Evolutionary conservation across 2,888 invertebrate genomes (phyloP), one percentile per base, ranked within the genome.

Genomic region (Ditylenchus weischeri): DNA sequence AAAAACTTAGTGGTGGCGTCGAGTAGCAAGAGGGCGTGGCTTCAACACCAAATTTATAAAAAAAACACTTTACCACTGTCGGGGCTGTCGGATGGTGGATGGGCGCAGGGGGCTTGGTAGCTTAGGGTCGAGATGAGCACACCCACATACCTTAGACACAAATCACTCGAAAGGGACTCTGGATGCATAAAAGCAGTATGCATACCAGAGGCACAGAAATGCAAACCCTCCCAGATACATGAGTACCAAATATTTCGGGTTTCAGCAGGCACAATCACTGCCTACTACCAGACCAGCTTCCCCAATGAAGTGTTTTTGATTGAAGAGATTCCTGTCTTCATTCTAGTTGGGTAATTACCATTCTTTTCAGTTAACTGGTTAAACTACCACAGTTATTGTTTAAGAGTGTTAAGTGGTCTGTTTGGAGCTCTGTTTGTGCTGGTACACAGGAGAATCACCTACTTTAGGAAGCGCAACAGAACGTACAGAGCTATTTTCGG

Each of bases 301-400:
- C 78, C 77, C 15, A 76, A 76, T 93, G 95, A 83, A 93, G 93
- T 84, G 93, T 95, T 6, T 94, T 93, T 86, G 93, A 95, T 86
- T 0, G 91, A 93, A 84, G 95, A 96, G 86, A 87, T 96, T 18
- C 89, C 94, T 64, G 91, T 92, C 0, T 96, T 93, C 84, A 91
- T 92, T 0, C 83, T 93, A 21, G 90, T 95, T 70, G 95, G 93
- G 91, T 92, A 23, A 18, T 18, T 10, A 54, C 18, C 29, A 62
- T 13, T 5, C 18, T 64, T 64, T 67, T 64, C 1, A n/a, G 21
- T 8, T 21, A 23, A 29, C 5, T 29, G 29, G 29, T 61, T n/a
- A 7, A 19, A 64, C 19, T 64, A 23, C 19, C 62, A 15, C 15
- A 50, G 6, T 18, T 43, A 47, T 11, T 18, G 51, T 54, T 75